Base-by-base conservation (phyloP, 2,113 vertebrate genomes). In the Amphiprion ocellaris region DNA sequence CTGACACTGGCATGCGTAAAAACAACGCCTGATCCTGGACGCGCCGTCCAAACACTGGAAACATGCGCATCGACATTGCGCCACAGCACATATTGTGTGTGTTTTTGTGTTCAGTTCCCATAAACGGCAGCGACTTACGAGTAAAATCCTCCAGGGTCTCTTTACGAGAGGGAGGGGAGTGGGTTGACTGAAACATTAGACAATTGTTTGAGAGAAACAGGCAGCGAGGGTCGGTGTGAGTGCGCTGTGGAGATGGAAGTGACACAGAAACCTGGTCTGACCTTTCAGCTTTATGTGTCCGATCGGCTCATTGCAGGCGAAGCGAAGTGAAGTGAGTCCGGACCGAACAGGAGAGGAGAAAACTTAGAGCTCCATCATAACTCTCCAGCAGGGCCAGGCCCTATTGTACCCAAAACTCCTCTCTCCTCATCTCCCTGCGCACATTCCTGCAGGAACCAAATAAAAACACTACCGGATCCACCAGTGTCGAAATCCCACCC, bases 271-370 rank as follows among this genome's bases (percentile, higher is more conserved):
- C 30, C 39, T 0, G 11, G 10, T 69, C 81, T 50, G 86, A 92
- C 89, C 89, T 90, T 84, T 90, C 72, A 80, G 81, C 79, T 60
- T 74, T 55, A 77, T 53, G 58, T 0, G 49, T 73, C 82, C 83
- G 39, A n/a, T 37, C 69, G 67, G 80, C 84, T 30, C 30, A 30
- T 30, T 30, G 30, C 39, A 41, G 39, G 39, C 9, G 39, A 8
- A 89, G 39, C 9, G 39, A 8, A 89, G 84, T 44, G 89, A 46
- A 52, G n/a, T 2, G 75, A 54, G 14, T 70, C 78, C 56, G n/a
- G 23, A 11, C 69, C 24, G 10, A 23, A 11, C 4, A 0, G 17
- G 49, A 8, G 23, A 37, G 10, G 4, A 19, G 1, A 55, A 53
- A 55, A 52, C 15, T 69, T 68, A 87, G 26, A 53, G 1, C 46